Evolutionary conservation across 2,888 invertebrate genomes (phyloP).

Genomic region (Seira musarum): DNA sequence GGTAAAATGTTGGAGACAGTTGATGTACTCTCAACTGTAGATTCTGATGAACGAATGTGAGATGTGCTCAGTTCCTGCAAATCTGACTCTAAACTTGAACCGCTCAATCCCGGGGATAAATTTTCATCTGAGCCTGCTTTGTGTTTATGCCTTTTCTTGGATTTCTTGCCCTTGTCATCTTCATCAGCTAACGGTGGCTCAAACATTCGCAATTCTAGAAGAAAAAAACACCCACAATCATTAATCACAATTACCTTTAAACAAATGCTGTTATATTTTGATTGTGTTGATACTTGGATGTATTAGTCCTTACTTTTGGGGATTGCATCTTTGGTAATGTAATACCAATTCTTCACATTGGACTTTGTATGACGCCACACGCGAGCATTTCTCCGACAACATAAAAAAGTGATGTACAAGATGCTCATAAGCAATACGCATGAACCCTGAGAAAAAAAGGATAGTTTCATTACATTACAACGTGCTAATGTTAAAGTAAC

Average conservation of each 20-base stretch:
- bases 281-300: background rate
- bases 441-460: conserved; percentile 41
- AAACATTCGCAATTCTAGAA: conserved; percentile 23
- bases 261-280: no score
- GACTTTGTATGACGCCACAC: conserved; percentile 62
- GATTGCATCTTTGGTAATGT: conserved; percentile 59
- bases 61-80: no score
- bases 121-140: no score
- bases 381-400: conserved; percentile 46
- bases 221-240: no score
- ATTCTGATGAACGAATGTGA: no score
- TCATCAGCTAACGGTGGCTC: conserved; percentile 31
- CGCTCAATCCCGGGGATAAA: no score
- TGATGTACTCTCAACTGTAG: background rate
- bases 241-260: no score
- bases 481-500: no score
- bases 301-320: conserved; percentile 54
- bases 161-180: background rate
- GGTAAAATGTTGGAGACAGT: no score
- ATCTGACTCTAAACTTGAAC: no score
- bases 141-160: conserved; percentile 1
- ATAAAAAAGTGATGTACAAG: conserved; percentile 54
- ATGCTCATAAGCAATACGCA: conserved; percentile 47
- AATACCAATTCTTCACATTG: conserved; percentile 57
- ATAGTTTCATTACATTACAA: no score